A percentile compares a stretch with the other conserved stretches of the same genome.
phyloP scores from a whole-genome alignment of 2,888 invertebrate genomes.

The Mylabris sibirica region DNA sequence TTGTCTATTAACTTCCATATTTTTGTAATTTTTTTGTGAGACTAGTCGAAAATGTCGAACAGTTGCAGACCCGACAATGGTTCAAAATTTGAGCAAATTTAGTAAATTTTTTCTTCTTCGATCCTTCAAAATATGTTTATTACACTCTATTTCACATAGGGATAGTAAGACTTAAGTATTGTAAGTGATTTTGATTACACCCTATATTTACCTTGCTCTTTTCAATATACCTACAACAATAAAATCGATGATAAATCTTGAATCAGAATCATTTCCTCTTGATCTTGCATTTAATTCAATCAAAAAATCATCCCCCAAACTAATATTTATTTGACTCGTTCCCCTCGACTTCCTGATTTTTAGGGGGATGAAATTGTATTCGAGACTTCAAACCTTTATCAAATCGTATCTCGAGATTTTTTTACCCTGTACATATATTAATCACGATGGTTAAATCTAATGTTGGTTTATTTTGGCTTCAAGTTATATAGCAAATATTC shows the following conservation, averaged over 20 bases:
- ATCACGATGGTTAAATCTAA: conserved; percentile 28
- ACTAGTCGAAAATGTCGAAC: too few relatives aligned
- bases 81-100: too few relatives aligned
- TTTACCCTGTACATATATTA: background rate
- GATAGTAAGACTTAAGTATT: too few relatives aligned
- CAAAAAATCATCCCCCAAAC: background rate
- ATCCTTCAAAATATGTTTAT: too few relatives aligned
- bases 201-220: too few relatives aligned
- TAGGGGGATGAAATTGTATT: background rate
- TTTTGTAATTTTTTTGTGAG: too few relatives aligned
- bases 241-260: background rate
- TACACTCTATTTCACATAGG: too few relatives aligned
- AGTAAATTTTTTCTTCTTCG: too few relatives aligned
- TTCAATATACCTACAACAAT: too few relatives aligned
- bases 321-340: background rate
- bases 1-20: too few relatives aligned
- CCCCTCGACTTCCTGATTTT: background rate
- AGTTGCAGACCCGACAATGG: too few relatives aligned
- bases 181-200: too few relatives aligned
- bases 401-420: background rate
- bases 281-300: conserved; percentile 5
- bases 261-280: background rate
- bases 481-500: conserved; percentile 34
- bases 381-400: background rate
- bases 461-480: conserved; percentile 38